Percentiles rank a stretch among this genome's conserved stretches.
phyloP scores from a whole-genome alignment of 2,888 invertebrate genomes.

The Lampropteryx suffumata region DNA sequence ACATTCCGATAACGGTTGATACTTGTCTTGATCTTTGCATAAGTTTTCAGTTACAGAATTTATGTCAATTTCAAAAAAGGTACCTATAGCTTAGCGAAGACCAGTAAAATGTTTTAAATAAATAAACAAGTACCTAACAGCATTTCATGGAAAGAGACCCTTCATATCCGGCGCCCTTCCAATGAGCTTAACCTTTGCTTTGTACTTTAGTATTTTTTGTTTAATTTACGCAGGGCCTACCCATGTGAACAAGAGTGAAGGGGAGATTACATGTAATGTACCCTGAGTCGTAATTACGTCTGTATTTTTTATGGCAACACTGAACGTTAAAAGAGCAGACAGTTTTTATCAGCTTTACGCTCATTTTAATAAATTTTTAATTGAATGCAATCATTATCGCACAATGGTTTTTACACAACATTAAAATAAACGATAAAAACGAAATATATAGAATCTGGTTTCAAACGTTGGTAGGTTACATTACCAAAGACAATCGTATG shows the following conservation, averaged over 20 bases:
- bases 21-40: no score
- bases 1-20: no score
- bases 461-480: no score
- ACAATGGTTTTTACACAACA: no score
- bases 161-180: conserved; percentile 48
- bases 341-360: conserved; percentile 22
- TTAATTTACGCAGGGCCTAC: conserved; percentile 32
- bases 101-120: conserved; percentile 1
- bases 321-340: conserved; percentile 24
- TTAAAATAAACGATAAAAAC: no score
- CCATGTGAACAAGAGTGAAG: conserved; percentile 35
- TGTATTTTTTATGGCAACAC: conserved; percentile 29
- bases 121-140: conserved; percentile 7
- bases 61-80: no score
- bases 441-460: no score
- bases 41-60: no score
- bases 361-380: conserved; percentile 4
- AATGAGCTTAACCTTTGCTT: conserved; percentile 41
- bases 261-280: conserved; percentile 36
- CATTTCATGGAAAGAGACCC: conserved; percentile 24
- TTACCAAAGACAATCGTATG: no score
- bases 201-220: conserved; percentile 35
- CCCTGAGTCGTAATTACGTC: conserved; percentile 35
- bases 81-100: not conserved
- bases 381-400: not conserved